Base-by-base conservation (phyloP, 2,113 vertebrate species). In the Clupea harengus region DNA sequence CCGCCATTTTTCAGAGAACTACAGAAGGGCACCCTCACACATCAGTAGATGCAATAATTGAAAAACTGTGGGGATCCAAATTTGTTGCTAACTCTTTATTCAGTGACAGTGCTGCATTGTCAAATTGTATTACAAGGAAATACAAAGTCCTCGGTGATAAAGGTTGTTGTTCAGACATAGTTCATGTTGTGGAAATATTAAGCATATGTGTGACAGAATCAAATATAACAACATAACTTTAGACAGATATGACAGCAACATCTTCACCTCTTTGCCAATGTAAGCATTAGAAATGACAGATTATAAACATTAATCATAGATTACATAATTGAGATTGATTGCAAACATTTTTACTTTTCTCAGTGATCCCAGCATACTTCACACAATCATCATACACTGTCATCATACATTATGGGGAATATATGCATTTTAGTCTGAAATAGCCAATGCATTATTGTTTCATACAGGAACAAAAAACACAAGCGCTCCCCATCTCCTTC, bases 11-110 rank as follows among this genome's bases (percentile, higher is more conserved):
- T 47, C 45, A n/a, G 45, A 47, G 39, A 25, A 88, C 80, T 39
- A 15, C 4, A 83, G 20, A 88, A 80, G 84, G 82, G 60, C 0
- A 82, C 22, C 84, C 50, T 25, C 64, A 64, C 84, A 28, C 78
- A 60, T 82, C 75, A 84, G 32, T 84, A 67, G 44, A 82, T 18
- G 18, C 22, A 45, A 82, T 82, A 57, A 87, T 75, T 75, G 28
- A 75, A 78, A 78, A 32, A 78, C 72, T 78, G 72, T 78, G 28
- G 72, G 28, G 72, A 78, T 78, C 28, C 72, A 78, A 72, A 72
- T 32, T 39, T 15, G 13, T 44, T 44, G 72, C 20, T 39, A 39
- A 39, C 39, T n/a, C 72, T 78, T 39, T 78, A 78, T 78, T 44
- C 10, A 78, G 13, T 78, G 4, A 11, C 32, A 39, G 10, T 39